These are phyloP conservation scores for Thermophis baileyi DNA, from an alignment of 2,113 vertebrate genomes.

Conservation along the genomic window DNA sequence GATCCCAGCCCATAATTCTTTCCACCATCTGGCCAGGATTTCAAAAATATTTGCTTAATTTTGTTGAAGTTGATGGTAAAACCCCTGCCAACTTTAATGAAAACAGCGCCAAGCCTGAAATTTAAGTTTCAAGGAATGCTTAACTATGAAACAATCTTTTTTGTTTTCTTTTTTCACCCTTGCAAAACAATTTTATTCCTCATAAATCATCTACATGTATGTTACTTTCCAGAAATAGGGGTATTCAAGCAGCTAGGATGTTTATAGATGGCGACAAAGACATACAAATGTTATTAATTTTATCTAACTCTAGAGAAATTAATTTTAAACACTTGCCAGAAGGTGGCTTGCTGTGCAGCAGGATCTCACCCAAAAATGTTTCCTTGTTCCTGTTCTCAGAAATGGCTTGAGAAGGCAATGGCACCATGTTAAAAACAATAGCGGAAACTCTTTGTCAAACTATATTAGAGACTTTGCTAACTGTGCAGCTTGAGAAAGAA, in stretches of 20 bases:
- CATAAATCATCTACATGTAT: slow-evolving; percentile 55
- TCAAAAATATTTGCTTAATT: slow-evolving; percentile 24
- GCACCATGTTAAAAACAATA: background rate
- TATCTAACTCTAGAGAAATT: slow-evolving; percentile 28
- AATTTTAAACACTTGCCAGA: slow-evolving; percentile 35
- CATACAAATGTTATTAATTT: slow-evolving; percentile 58
- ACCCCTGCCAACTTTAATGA: slow-evolving; percentile 47
- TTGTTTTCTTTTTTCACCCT: slow-evolving; percentile 38
- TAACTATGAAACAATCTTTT: slow-evolving; percentile 40
- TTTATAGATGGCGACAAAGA: slow-evolving; percentile 48
- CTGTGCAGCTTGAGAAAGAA: background rate
- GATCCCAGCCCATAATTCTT: slow-evolving; percentile 10
- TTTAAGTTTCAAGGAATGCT: slow-evolving; percentile 38
- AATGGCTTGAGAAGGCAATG: background rate
- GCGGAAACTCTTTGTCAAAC: background rate
- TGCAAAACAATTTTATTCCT: slow-evolving; percentile 41
- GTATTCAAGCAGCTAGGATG: slow-evolving; percentile 46
- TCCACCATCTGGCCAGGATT: slow-evolving; percentile 8
- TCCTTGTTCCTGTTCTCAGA: slow-evolving; percentile 36
- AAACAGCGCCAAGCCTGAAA: slow-evolving; percentile 40
- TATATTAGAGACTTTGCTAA: background rate
- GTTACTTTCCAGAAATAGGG: slow-evolving; percentile 44
- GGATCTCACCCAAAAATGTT: slow-evolving; percentile 31
- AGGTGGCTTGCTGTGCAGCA: slow-evolving; percentile 37
- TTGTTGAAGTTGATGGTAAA: slow-evolving; percentile 38